Percentiles rank a stretch among this genome's conserved stretches.
Evolutionary conservation across 2,113 vertebrate species (phyloP).

Genomic region (Callochromis pleurospilus): DNA sequence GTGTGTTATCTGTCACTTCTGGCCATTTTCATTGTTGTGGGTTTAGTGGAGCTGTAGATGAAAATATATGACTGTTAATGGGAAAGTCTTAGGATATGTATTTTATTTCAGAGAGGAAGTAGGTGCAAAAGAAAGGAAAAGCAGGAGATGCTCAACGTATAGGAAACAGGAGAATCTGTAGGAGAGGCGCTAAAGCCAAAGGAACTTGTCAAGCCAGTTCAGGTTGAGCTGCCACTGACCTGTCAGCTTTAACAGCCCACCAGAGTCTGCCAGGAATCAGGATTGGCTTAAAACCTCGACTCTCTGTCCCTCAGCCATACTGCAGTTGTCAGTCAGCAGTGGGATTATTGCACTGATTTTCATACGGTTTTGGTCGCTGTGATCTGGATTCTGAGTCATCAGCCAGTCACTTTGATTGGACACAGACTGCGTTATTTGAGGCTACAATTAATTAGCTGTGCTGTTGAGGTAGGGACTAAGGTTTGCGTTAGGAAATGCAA

Average conservation of each 20-base stretch:
- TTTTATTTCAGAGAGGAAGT: not conserved
- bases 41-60: not conserved
- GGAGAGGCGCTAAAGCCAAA: not conserved
- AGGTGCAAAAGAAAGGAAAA: not conserved
- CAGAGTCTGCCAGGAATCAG: not conserved
- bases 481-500: not conserved
- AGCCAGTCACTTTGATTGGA: slow-evolving; percentile 53
- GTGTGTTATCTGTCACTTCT: not conserved
- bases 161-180: not conserved
- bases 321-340: slow-evolving; percentile 11
- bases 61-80: not conserved
- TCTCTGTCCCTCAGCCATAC: slow-evolving; percentile 3
- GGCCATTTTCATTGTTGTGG: not conserved
- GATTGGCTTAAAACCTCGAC: slow-evolving; percentile 17
- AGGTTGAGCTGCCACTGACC: slow-evolving; percentile 4
- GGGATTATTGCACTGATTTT: slow-evolving; percentile 25
- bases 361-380: slow-evolving; percentile 18
- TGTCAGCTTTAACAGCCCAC: slow-evolving; percentile 14
- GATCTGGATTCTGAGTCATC: slow-evolving; percentile 50
- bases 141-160: not conserved
- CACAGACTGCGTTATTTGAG: slow-evolving; percentile 15
- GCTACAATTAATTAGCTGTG: slow-evolving; percentile 15
- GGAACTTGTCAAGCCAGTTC: slow-evolving; percentile 10
- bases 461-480: not conserved
- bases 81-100: not conserved